These are phyloP conservation scores for Patella ulyssiponensis DNA, from an alignment of 2,888 invertebrate species.

Conservation along the genomic window DNA sequence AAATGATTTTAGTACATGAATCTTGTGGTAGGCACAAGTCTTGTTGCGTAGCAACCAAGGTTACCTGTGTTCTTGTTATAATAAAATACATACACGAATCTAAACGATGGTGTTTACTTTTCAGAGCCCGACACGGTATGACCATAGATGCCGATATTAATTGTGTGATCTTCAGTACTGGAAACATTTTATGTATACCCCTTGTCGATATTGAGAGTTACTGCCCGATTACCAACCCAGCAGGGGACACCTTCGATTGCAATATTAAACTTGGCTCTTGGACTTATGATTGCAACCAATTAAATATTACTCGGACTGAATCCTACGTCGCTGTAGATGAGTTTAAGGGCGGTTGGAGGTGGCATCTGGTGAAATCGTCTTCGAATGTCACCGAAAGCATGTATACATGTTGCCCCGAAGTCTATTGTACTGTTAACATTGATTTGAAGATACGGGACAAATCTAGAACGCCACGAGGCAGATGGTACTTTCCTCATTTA, in stretches of 20 bases:
- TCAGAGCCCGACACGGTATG: background rate
- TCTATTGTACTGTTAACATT: background rate
- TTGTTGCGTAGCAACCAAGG: too few species aligned
- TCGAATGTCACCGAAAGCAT: background rate
- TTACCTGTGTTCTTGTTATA: too few species aligned
- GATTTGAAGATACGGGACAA: background rate
- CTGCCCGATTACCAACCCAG: background rate
- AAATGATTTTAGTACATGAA: too few species aligned
- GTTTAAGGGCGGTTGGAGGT: background rate
- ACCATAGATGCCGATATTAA: background rate
- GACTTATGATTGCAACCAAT: background rate
- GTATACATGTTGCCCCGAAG: background rate
- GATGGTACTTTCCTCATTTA: slow-evolving; percentile 3
- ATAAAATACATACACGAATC: too few species aligned
- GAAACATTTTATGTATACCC: background rate
- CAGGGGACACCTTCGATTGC: background rate
- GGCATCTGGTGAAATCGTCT: background rate
- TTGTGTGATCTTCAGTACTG: background rate
- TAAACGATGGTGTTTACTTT: background rate
- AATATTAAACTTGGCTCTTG: background rate
- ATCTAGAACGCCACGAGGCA: slow-evolving; percentile 1
- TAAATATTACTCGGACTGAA: background rate
- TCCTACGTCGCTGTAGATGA: background rate
- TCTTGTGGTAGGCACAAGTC: too few species aligned
- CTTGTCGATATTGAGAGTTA: background rate